These are phyloP conservation scores for Myopa tessellatipennis DNA, from an alignment of 2,888 invertebrate species.

Conservation along the genomic window DNA sequence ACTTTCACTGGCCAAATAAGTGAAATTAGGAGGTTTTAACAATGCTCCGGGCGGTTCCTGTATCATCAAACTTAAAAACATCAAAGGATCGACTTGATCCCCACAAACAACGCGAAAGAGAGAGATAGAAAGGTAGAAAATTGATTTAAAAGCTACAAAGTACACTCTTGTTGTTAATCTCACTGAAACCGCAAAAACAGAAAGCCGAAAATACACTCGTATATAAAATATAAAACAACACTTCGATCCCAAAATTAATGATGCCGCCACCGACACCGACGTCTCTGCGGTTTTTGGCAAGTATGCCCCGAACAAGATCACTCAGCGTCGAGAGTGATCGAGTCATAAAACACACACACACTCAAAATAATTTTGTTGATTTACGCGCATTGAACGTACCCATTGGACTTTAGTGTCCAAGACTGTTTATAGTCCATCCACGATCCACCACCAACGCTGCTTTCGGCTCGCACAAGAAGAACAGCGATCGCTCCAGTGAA, in stretches of 20 bases:
- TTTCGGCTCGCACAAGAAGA: background rate
- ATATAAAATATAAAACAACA: background rate
- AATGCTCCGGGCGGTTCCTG: too few relatives aligned
- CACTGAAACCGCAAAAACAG: background rate
- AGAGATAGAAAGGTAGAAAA: background rate
- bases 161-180: conserved; percentile 32
- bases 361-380: conserved; percentile 39
- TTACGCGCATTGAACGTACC: conserved; percentile 37
- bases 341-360: conserved; percentile 25
- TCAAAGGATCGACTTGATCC: background rate
- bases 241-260: background rate
- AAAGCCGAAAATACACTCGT: background rate
- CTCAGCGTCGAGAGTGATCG: conserved; percentile 23
- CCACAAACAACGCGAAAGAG: background rate
- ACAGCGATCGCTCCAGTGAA: background rate
- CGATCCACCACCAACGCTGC: background rate
- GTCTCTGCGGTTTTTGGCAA: background rate
- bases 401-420: conserved; percentile 25
- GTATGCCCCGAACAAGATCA: conserved; percentile 1
- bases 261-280: background rate
- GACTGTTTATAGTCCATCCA: conserved; percentile 8
- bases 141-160: conserved; percentile 41
- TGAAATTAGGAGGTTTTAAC: too few relatives aligned
- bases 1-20: too few relatives aligned
- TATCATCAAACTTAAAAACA: background rate